These are phyloP conservation scores for Catagonus wagneri DNA, from an alignment of 2,113 vertebrate species.

Conservation along the genomic window DNA sequence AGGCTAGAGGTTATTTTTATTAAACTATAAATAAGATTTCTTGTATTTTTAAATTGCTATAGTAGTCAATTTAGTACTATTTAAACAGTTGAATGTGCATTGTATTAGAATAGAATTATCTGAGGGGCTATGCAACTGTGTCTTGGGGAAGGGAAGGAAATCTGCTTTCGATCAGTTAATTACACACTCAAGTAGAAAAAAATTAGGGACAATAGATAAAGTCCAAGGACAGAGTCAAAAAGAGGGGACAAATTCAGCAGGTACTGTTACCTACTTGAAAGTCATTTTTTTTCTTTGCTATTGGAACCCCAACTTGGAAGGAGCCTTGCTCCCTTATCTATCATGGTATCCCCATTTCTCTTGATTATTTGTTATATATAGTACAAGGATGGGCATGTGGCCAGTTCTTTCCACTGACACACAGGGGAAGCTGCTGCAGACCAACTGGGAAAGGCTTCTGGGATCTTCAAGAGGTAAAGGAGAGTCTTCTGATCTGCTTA, in stretches of 20 bases:
- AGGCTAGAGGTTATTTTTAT: constrained; percentile 49
- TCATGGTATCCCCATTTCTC: neutral
- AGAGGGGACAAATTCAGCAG: neutral
- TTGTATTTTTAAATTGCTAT: constrained; percentile 50
- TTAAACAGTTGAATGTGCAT: neutral
- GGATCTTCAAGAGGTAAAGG: neutral
- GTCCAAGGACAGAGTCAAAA: neutral
- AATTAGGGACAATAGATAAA: neutral
- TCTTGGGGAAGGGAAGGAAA: neutral
- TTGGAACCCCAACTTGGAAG: neutral
- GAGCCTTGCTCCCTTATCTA: neutral
- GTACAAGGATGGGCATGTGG: accelerated
- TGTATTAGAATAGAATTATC: neutral
- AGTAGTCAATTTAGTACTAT: constrained; percentile 20
- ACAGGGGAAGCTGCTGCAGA: neutral
- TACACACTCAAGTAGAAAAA: neutral
- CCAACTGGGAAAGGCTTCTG: neutral
- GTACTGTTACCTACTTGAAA: neutral
- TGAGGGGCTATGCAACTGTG: neutral
- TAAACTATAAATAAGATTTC: constrained; percentile 51
- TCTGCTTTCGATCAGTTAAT: neutral
- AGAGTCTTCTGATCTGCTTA: neutral
- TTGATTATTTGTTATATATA: neutral
- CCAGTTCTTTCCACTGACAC: neutral
- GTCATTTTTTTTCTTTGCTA: neutral